Percentiles rank a stretch among this genome's conserved stretches.
Evolutionary conservation across 2,113 vertebrate species (phyloP).

Genomic region (Gasterosteus aculeatus): DNA sequence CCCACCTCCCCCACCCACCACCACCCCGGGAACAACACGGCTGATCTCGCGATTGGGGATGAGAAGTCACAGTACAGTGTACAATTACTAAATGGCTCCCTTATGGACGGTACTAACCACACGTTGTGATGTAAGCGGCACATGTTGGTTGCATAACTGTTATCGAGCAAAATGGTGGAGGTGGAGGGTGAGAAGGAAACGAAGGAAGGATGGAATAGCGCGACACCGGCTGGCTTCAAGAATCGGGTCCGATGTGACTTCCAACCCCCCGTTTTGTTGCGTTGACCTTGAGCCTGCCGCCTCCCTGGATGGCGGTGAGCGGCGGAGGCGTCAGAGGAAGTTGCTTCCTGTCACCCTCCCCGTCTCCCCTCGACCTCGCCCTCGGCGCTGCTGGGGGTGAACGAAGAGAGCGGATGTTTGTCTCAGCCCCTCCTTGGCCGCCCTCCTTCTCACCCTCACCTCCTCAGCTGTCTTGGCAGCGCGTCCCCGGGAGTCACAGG

Average conservation of each 20-base stretch:
- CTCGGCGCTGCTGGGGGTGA: conserved; percentile 29
- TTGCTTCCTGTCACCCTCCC: neutral
- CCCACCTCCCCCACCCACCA: neutral
- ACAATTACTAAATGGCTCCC: conserved; percentile 2
- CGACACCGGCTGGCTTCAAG: conserved; percentile 38
- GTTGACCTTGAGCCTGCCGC: conserved; percentile 12
- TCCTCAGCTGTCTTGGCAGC: conserved; percentile 68
- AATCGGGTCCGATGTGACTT: conserved; percentile 26
- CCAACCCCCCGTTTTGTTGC: neutral
- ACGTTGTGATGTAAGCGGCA: conserved; percentile 10
- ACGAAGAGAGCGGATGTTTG: conserved; percentile 14
- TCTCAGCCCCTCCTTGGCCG: conserved; percentile 6
- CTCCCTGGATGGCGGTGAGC: conserved; percentile 24
- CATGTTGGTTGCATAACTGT: conserved; percentile 57
- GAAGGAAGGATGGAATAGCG: neutral
- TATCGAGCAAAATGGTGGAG: conserved; percentile 18
- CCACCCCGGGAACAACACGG: conserved; percentile 3
- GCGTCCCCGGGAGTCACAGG: conserved; percentile 51
- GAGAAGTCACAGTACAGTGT: conserved; percentile 8
- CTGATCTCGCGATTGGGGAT: conserved; percentile 27
- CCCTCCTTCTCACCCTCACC: conserved; percentile 28
- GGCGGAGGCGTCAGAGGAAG: conserved; percentile 14
- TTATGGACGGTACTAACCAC: neutral
- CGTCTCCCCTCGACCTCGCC: conserved; percentile 19
- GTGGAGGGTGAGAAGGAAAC: conserved; percentile 12